Percentiles rank a stretch among this genome's conserved stretches.
phyloP scores from a whole-genome alignment of 2,888 invertebrate species.

The Andrena trimmerana region DNA sequence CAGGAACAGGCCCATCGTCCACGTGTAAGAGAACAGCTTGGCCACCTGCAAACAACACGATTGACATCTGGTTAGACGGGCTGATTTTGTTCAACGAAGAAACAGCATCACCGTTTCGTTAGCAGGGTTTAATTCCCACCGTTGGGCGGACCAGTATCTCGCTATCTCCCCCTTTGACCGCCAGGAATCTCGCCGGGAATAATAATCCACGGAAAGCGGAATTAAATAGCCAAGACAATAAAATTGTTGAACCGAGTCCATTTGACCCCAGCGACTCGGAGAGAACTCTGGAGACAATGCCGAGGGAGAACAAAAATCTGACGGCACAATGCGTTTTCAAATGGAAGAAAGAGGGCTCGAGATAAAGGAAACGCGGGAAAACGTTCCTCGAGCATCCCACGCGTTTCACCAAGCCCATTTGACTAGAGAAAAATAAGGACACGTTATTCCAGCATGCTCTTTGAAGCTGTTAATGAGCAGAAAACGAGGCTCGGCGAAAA shows the following conservation, averaged over 20 bases:
- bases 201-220: neutral
- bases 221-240: neutral
- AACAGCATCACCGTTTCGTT: neutral
- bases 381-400: neutral
- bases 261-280: neutral
- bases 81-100: too few relatives aligned
- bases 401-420: slow-evolving; percentile 42
- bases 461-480: slow-evolving; percentile 39
- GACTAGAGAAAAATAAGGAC: neutral
- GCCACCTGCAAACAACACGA: slow-evolving; percentile 86
- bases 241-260: neutral
- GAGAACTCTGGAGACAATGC: slow-evolving; percentile 16
- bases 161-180: too few relatives aligned
- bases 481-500: slow-evolving; percentile 1
- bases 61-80: slow-evolving; percentile 6
- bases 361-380: slow-evolving; percentile 4
- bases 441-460: slow-evolving; percentile 19
- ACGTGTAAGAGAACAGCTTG: slow-evolving; percentile 89
- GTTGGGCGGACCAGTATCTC: too few relatives aligned
- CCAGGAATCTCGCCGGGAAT: too few relatives aligned
- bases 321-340: slow-evolving; percentile 28
- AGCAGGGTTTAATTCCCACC: neutral
- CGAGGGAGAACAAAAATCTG: slow-evolving; percentile 31
- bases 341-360: neutral
- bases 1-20: slow-evolving; percentile 89